Evolutionary conservation across 2,797 vertebrate genomes (phyloP).

Genomic region (Eupleurogrammus muticus): DNA sequence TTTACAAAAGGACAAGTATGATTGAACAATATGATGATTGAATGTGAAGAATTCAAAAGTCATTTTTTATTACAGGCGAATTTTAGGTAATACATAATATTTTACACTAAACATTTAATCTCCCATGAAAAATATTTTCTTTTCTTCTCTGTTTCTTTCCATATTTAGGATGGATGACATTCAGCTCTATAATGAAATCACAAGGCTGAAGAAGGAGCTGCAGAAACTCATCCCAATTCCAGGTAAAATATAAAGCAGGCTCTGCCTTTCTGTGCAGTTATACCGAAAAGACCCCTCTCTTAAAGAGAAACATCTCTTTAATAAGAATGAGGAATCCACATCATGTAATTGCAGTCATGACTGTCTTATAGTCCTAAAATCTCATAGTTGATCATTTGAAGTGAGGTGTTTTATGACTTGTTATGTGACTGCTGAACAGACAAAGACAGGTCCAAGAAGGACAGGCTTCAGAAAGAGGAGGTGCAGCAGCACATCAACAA

Average conservation of each 20-base stretch:
- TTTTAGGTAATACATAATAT: not conserved
- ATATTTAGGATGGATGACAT: constrained; percentile 92
- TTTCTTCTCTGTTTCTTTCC: not conserved
- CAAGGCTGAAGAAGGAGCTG: constrained; percentile 88
- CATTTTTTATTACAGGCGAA: too few species aligned
- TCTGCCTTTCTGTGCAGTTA: not conserved
- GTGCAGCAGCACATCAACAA: constrained; percentile 91
- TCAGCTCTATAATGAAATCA: constrained; percentile 92
- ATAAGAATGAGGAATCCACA: not conserved
- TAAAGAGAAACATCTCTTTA: not conserved
- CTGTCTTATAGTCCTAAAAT: too few species aligned
- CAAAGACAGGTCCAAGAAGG: constrained; percentile 85
- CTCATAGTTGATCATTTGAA: too few species aligned
- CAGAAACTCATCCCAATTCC: constrained; percentile 85
- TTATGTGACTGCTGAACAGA: constrained; percentile 75
- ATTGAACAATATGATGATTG: too few species aligned
- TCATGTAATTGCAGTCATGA: not conserved
- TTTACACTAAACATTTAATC: not conserved
- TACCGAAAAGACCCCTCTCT: not conserved
- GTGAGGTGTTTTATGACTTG: not conserved
- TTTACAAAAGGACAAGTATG: too few species aligned
- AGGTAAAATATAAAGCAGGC: constrained; percentile 70
- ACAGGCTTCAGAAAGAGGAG: constrained; percentile 86
- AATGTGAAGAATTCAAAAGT: too few species aligned
- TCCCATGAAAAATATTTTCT: not conserved